A percentile compares a stretch with the other conserved stretches of the same genome.
Conservation (phyloP, 1,140 invertebrate species). For the Lasaia peninsularis region DNA sequence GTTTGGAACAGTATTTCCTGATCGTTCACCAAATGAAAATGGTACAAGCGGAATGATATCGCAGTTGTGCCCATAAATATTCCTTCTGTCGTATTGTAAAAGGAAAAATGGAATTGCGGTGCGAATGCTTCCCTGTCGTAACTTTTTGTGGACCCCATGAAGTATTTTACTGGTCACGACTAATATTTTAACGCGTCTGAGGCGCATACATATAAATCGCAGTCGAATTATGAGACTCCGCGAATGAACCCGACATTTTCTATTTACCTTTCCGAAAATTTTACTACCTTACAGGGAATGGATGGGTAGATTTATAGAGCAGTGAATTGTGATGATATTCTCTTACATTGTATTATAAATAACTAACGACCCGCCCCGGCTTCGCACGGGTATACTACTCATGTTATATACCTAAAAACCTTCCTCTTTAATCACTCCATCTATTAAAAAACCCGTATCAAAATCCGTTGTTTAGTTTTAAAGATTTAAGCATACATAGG, state of each 20-base stretch:
- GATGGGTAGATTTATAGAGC: not conserved
- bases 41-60: not conserved
- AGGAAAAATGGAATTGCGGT: constrained; percentile 1
- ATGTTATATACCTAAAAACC: no score
- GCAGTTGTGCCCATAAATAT: not conserved
- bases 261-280: constrained; percentile 53
- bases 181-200: constrained; percentile 70
- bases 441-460: no score
- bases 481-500: no score
- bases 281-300: constrained; percentile 24
- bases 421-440: no score
- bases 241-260: constrained; percentile 47
- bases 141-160: constrained; percentile 8
- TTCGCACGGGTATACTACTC: no score
- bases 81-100: constrained; percentile 1
- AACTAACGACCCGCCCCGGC: not conserved
- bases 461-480: no score
- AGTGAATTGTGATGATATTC: not conserved
- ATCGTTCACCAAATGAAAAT: not conserved
- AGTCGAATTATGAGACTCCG: constrained; percentile 53
- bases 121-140: constrained; percentile 1
- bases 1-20: not conserved
- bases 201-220: constrained; percentile 71
- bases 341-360: not conserved
- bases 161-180: constrained; percentile 38